Percentiles rank a stretch among this genome's conserved stretches.
phyloP scores from a whole-genome alignment of 1,140 invertebrate species.

The Patella vulgata region DNA sequence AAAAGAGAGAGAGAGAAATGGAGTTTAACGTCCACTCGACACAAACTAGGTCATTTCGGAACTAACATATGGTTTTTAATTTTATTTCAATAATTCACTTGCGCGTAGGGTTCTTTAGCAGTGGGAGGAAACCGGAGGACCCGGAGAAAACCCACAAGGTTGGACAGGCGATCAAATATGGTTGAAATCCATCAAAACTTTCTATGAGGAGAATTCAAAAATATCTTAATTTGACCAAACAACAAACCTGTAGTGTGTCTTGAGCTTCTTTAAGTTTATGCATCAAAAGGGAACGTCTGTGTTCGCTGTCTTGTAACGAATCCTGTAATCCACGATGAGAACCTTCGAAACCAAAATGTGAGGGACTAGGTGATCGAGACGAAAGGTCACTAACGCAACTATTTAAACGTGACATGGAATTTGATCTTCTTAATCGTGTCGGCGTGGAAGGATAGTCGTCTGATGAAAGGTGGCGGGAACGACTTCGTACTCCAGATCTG shows the following conservation, averaged over 20 bases:
- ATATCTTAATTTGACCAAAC: too few relatives aligned
- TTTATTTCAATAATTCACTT: too few relatives aligned
- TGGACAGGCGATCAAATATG: too few relatives aligned
- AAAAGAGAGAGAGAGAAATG: too few relatives aligned
- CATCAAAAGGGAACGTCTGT: constrained; percentile 49
- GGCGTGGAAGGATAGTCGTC: constrained; percentile 32
- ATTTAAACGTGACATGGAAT: constrained; percentile 46
- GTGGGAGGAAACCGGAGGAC: too few relatives aligned
- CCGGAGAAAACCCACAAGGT: too few relatives aligned
- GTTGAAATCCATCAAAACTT: too few relatives aligned
- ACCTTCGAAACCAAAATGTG: constrained; percentile 2
- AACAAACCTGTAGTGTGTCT: constrained; percentile 57
- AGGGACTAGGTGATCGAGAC: constrained; percentile 1
- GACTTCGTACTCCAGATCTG: neutral
- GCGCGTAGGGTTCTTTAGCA: too few relatives aligned
- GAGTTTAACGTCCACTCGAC: too few relatives aligned
- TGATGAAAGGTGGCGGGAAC: constrained; percentile 17
- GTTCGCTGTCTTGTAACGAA: constrained; percentile 53
- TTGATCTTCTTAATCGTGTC: constrained; percentile 37
- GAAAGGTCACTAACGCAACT: constrained; percentile 29
- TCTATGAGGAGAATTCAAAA: too few relatives aligned
- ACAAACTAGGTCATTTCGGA: too few relatives aligned
- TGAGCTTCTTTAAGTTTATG: constrained; percentile 63
- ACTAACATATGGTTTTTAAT: too few relatives aligned
- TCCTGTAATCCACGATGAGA: constrained; percentile 4